A percentile compares a stretch with the other conserved stretches of the same genome.
Conservation (phyloP, 2,888 invertebrate species). For the Hybos culiciformis region DNA sequence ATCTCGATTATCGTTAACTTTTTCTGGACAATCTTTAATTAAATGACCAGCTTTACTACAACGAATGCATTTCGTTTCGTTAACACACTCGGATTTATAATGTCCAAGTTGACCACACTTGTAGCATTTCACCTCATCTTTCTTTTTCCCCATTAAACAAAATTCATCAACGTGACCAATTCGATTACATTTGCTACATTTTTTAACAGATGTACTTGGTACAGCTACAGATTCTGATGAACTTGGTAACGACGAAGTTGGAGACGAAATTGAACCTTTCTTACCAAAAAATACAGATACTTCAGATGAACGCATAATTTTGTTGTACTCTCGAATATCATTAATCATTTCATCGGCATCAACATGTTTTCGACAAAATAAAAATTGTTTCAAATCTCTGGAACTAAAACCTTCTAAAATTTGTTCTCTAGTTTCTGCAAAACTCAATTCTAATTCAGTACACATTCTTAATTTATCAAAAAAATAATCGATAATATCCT, state of each 20-base stretch:
- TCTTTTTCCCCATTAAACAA: not conserved
- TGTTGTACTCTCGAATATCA: conserved; percentile 4
- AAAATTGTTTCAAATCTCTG: conserved; percentile 7
- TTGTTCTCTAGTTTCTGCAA: conserved; percentile 5
- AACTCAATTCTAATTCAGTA: conserved; percentile 7
- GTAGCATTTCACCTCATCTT: not conserved
- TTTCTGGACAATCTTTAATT: conserved; percentile 4
- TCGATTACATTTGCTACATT: conserved; percentile 6
- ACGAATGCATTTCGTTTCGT: conserved; percentile 5
- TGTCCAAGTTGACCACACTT: conserved; percentile 8
- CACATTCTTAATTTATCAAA: conserved; percentile 7
- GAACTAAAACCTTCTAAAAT: conserved; percentile 5
- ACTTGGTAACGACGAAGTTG: too few relatives aligned
- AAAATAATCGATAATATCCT: conserved; percentile 7
- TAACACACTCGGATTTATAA: conserved; percentile 7
- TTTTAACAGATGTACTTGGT: too few relatives aligned
- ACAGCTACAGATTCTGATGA: too few relatives aligned
- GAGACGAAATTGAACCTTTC: too few relatives aligned
- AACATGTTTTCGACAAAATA: conserved; percentile 3
- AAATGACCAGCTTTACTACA: conserved; percentile 10
- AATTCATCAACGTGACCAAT: conserved; percentile 7
- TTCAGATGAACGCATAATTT: too few relatives aligned
- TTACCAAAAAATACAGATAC: too few relatives aligned
- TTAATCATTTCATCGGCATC: conserved; percentile 3
- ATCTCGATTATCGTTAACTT: conserved; percentile 3